Conservation (phyloP, 2,888 invertebrate genomes). For the Pecten maximus region DNA sequence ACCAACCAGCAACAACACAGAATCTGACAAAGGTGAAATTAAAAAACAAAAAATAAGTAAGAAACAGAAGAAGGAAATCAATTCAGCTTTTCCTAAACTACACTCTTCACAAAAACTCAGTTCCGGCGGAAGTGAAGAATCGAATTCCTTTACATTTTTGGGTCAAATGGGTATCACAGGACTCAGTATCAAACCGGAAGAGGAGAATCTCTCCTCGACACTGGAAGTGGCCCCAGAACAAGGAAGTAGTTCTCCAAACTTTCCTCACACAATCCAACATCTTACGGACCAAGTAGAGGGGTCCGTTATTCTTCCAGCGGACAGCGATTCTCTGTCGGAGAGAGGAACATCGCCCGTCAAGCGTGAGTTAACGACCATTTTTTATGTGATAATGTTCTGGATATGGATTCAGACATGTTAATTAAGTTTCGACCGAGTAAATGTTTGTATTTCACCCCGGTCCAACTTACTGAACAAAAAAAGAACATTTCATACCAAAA, state of each 20-base stretch:
- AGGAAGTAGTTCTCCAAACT: background rate
- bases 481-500: no score
- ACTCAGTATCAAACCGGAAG: background rate
- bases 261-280: slow-evolving; percentile 5
- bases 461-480: no score
- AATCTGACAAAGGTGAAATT: background rate
- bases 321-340: slow-evolving; percentile 53
- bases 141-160: background rate
- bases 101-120: background rate
- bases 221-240: background rate
- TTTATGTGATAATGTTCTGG: no score
- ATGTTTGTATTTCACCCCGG: no score
- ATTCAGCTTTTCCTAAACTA: background rate
- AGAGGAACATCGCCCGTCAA: slow-evolving; percentile 62
- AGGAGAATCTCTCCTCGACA: background rate
- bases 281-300: background rate
- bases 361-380: slow-evolving; percentile 53
- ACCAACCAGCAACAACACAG: background rate
- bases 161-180: background rate
- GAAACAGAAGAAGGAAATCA: background rate
- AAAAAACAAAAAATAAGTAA: background rate
- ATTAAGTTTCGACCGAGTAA: no score
- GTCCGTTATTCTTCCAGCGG: background rate
- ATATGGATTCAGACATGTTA: no score
- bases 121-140: background rate